phyloP scores from a whole-genome alignment of 2,888 invertebrate genomes.

The Torymus texanus region DNA sequence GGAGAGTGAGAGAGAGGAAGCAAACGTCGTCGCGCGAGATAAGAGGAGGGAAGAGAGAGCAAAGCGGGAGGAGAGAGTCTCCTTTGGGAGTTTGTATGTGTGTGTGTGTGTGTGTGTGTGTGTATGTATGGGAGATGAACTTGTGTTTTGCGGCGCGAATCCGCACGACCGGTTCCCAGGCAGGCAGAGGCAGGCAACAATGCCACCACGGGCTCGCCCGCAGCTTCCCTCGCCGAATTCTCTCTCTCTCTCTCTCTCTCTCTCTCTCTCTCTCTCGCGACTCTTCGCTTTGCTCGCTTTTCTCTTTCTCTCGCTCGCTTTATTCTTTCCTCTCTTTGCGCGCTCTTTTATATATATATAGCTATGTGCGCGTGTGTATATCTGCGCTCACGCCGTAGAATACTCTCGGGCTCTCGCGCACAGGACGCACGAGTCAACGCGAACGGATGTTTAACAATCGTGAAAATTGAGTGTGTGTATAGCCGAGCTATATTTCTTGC shows the following conservation, averaged over 20 bases:
- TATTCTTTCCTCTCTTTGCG: slow-evolving; percentile 7
- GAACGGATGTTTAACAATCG: slow-evolving; percentile 19
- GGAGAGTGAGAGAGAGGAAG: too few species aligned
- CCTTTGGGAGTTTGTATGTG: neutral
- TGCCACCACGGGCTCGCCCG: slow-evolving; percentile 22
- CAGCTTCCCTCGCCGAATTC: slow-evolving; percentile 23
- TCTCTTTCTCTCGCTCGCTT: slow-evolving; percentile 10
- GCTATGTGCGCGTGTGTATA: too few species aligned
- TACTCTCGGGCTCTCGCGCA: neutral
- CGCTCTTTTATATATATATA: neutral
- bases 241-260: neutral
- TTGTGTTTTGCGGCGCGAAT: slow-evolving; percentile 52
- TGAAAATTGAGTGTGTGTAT: neutral
- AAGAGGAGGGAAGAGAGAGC: neutral
- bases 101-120: neutral
- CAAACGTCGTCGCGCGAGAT: neutral
- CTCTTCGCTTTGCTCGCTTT: slow-evolving; percentile 8
- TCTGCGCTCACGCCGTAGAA: too few species aligned
- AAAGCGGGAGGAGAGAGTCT: neutral
- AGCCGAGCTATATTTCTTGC: too few species aligned
- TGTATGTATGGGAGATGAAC: slow-evolving; percentile 1
- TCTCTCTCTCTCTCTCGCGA: neutral
- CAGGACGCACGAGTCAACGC: neutral
- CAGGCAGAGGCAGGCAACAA: slow-evolving; percentile 39
- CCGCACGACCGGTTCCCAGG: slow-evolving; percentile 61